A percentile compares a stretch with the other conserved stretches of the same genome.
Evolutionary conservation across 2,797 vertebrate species (phyloP).

Genomic region (Florisuga fusca): DNA sequence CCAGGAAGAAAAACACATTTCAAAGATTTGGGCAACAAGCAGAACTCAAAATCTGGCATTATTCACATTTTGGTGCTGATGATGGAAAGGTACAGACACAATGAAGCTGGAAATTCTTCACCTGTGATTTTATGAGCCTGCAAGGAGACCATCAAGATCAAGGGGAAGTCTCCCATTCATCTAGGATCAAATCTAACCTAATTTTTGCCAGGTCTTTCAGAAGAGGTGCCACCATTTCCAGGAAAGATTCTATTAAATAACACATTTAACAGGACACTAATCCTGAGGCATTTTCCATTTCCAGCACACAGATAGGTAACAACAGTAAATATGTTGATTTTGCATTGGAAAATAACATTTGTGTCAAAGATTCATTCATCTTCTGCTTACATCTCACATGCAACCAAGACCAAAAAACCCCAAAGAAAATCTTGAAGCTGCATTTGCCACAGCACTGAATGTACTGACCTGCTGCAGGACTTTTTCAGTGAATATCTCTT

Average conservation of each 20-base stretch:
- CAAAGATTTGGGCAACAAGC: neutral
- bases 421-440: neutral
- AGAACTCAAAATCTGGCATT: neutral
- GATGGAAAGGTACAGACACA: neutral
- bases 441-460: neutral
- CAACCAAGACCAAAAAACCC: neutral
- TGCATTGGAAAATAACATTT: neutral
- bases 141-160: neutral
- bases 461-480: constrained; percentile 92
- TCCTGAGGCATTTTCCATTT: neutral
- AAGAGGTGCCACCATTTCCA: neutral
- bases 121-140: neutral
- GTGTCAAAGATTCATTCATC: rapidly evolving
- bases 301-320: neutral
- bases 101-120: neutral
- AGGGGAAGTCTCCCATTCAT: neutral
- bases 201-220: neutral
- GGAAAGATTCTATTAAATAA: neutral
- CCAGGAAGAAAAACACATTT: neutral
- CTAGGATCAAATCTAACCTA: neutral
- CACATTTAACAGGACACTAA: neutral
- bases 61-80: neutral
- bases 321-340: neutral
- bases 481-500: constrained; percentile 98
- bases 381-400: neutral